phyloP scores from a whole-genome alignment of 2,797 vertebrate species.

The Epinephelus malabaricus region DNA sequence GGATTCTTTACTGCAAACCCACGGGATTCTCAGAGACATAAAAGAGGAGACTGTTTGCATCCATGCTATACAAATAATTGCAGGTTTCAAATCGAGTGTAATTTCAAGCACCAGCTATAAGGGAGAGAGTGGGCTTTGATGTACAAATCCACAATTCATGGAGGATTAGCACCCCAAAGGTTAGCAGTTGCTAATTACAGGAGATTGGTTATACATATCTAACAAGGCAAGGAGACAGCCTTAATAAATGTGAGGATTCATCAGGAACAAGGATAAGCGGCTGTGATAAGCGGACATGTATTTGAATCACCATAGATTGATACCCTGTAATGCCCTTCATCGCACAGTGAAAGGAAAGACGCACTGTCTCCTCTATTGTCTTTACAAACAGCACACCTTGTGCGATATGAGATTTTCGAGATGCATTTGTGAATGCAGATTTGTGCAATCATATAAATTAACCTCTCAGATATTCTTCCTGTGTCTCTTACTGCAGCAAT shows the following conservation, averaged over 20 bases:
- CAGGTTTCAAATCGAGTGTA: constrained; percentile 87
- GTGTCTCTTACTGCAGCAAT: constrained; percentile 74
- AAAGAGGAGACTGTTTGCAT: constrained; percentile 88
- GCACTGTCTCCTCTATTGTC: constrained; percentile 59
- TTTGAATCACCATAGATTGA: constrained; percentile 67
- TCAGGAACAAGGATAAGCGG: constrained; percentile 81
- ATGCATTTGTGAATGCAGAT: constrained; percentile 69
- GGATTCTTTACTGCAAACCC: constrained; percentile 88
- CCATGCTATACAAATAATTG: constrained; percentile 89
- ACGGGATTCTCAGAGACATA: constrained; percentile 87
- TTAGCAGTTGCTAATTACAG: constrained; percentile 90
- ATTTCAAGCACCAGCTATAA: constrained; percentile 87
- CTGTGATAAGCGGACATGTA: constrained; percentile 79
- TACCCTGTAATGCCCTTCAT: constrained; percentile 67
- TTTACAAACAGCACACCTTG: constrained; percentile 55
- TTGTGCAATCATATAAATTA: constrained; percentile 79
- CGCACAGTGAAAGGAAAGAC: constrained; percentile 28
- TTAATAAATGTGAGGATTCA: constrained; percentile 87
- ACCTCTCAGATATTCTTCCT: constrained; percentile 74
- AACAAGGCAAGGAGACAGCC: constrained; percentile 85
- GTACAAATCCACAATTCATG: constrained; percentile 90
- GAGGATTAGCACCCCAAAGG: constrained; percentile 90
- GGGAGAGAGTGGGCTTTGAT: constrained; percentile 88
- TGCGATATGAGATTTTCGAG: constrained; percentile 51
- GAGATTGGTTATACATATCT: constrained; percentile 88